Evolutionary conservation across 2,113 vertebrate genomes (phyloP).

Genomic region (human): GRCh38 chr17:43541501-43542000

Average conservation of each 20-base stretch:
- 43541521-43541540: not conserved
- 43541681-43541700: not conserved
- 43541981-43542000: not conserved
- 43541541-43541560: not conserved
- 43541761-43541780: constrained; percentile 15
- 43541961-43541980: not conserved
- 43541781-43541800: constrained; percentile 62
- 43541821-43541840: constrained; percentile 25
- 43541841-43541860: constrained; percentile 37
- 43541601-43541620: not conserved
- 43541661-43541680: not conserved
- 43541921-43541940: not conserved
- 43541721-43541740: constrained; percentile 29
- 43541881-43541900: not conserved
- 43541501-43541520: constrained; percentile 21
- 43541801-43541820: constrained; percentile 29
- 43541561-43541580: not conserved
- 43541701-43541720: not conserved
- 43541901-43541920: not conserved
- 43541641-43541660: not conserved
- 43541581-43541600: not conserved
- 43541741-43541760: constrained; percentile 5
- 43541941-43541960: not conserved
- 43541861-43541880: constrained; percentile 13
- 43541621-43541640: not conserved